Conservation (phyloP, 2,797 vertebrate species). For the Characodon lateralis region DNA sequence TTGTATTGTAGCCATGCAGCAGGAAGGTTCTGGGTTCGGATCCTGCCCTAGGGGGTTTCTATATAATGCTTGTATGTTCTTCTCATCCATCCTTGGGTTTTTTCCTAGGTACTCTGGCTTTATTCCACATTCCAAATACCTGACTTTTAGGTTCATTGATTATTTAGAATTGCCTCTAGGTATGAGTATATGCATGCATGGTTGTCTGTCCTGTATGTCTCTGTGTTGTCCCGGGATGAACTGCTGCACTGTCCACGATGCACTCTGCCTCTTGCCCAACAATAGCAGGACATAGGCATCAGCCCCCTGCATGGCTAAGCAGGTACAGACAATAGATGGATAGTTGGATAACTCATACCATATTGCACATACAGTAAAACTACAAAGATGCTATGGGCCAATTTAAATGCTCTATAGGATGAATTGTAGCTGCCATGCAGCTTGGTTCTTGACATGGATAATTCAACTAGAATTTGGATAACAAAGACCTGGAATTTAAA, state of each 20-base stretch:
- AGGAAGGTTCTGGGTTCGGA: neutral
- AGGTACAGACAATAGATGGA: neutral
- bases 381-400: neutral
- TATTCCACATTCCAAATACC: too few relatives aligned
- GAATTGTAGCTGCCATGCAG: constrained; percentile 3
- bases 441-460: constrained; percentile 11
- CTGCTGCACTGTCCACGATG: too few relatives aligned
- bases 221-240: too few relatives aligned
- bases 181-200: neutral
- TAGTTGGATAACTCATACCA: neutral
- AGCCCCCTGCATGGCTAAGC: too few relatives aligned
- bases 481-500: neutral
- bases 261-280: too few relatives aligned
- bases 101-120: too few relatives aligned
- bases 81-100: too few relatives aligned
- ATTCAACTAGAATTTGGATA: constrained; percentile 19
- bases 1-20: neutral
- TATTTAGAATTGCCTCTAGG: neutral
- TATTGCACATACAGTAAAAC: neutral
- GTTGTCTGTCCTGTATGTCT: too few relatives aligned
- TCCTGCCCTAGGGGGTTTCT: neutral
- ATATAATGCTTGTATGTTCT: neutral
- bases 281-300: too few relatives aligned
- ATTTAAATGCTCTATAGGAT: constrained; percentile 24
- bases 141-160: too few relatives aligned